Evolutionary conservation across 2,113 vertebrate genomes (phyloP).

Genomic region (Pluvianellus socialis): DNA sequence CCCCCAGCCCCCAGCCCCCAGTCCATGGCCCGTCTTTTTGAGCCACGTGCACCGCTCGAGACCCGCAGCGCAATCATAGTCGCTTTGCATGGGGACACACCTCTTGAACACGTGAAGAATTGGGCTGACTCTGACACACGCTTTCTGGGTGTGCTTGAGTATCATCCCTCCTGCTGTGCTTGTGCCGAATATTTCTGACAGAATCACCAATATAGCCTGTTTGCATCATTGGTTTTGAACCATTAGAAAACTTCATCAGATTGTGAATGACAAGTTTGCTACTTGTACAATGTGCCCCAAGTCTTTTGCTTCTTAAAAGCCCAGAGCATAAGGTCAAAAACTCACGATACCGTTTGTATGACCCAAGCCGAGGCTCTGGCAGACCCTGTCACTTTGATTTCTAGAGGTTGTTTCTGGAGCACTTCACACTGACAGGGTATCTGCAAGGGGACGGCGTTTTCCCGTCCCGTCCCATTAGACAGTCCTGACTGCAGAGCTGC

Average conservation of each 20-base stretch:
- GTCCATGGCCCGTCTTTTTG: too few species aligned
- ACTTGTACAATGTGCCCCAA: background rate
- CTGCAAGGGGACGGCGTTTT: rapidly evolving
- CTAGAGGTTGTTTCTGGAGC: background rate
- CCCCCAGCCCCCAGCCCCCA: background rate
- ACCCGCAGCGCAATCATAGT: too few species aligned
- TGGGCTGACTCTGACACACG: background rate
- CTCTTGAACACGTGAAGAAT: background rate
- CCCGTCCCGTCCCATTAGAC: rapidly evolving
- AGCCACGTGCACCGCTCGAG: background rate
- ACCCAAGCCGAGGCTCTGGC: background rate
- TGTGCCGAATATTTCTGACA: background rate
- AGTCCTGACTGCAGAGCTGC: rapidly evolving
- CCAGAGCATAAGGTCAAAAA: background rate
- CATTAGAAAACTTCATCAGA: background rate
- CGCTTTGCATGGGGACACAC: background rate
- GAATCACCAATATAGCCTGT: background rate
- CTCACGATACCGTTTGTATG: rapidly evolving
- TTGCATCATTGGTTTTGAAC: background rate
- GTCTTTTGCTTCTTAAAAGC: background rate
- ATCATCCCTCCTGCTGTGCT: background rate
- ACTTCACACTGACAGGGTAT: rapidly evolving
- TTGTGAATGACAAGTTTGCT: background rate
- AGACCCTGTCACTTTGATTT: background rate
- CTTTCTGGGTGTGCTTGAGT: background rate